phyloP scores from a whole-genome alignment of 2,797 vertebrate species.

The Gymnocypris eckloni region DNA sequence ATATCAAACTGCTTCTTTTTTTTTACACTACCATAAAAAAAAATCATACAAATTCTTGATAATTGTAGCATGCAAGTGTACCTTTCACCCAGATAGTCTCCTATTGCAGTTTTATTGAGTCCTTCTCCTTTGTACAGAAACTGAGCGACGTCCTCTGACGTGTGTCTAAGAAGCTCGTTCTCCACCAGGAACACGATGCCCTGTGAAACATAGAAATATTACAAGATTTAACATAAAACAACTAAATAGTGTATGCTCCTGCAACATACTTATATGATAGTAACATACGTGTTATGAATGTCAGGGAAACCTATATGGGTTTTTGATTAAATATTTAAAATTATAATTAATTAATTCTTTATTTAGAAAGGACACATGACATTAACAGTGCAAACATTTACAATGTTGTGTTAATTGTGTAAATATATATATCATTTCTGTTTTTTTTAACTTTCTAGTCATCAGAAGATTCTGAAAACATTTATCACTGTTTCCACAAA shows the following conservation, averaged over 20 bases:
- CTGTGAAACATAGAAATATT: slow-evolving; percentile 64
- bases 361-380: too few species aligned
- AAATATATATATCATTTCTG: too few species aligned
- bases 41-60: background rate
- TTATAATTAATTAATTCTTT: too few species aligned
- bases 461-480: too few species aligned
- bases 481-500: too few species aligned
- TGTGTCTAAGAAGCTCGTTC: slow-evolving; percentile 90
- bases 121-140: slow-evolving; percentile 96
- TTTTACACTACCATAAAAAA: background rate
- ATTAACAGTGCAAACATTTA: too few species aligned
- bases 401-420: too few species aligned
- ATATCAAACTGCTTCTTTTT: background rate
- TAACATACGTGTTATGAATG: background rate
- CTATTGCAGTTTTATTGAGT: slow-evolving; percentile 94
- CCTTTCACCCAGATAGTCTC: slow-evolving; percentile 93
- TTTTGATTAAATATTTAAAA: background rate
- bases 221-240: background rate
- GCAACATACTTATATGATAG: background rate
- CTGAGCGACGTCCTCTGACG: slow-evolving; percentile 88
- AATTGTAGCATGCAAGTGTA: background rate
- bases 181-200: slow-evolving; percentile 93
- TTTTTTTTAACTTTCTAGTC: too few species aligned
- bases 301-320: too few species aligned
- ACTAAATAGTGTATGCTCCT: too few species aligned